Evolutionary conservation across 2,888 invertebrate species (phyloP).

Genomic region (Campopleginae sp.): DNA sequence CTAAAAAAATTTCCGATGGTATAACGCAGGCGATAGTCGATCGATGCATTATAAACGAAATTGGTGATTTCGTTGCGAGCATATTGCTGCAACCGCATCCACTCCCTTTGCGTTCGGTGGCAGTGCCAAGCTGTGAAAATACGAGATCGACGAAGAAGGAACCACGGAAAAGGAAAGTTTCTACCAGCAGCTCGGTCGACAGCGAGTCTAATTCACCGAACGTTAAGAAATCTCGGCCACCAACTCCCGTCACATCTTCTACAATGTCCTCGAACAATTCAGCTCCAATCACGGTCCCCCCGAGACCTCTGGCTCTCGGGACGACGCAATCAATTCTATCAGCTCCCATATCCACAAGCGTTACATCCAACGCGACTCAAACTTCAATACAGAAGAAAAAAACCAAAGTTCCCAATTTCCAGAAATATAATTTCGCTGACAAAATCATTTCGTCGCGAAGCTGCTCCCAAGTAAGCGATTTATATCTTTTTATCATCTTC

Average conservation of each 20-base stretch:
- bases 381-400: slow-evolving; percentile 74
- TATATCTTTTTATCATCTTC: background rate
- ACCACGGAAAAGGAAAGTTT: slow-evolving; percentile 85
- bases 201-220: slow-evolving; percentile 85
- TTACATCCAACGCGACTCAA: slow-evolving; percentile 64
- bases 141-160: slow-evolving; percentile 77
- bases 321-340: slow-evolving; percentile 19
- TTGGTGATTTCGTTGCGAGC: slow-evolving; percentile 88
- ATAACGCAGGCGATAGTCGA: slow-evolving; percentile 93
- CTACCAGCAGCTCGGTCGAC: slow-evolving; percentile 84
- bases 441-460: slow-evolving; percentile 75
- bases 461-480: slow-evolving; percentile 73
- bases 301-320: slow-evolving; percentile 26
- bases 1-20: slow-evolving; percentile 89
- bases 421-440: slow-evolving; percentile 76
- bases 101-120: slow-evolving; percentile 84
- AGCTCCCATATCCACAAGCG: background rate
- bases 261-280: slow-evolving; percentile 40
- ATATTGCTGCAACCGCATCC: slow-evolving; percentile 87
- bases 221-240: slow-evolving; percentile 82
- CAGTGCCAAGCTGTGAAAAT: slow-evolving; percentile 72
- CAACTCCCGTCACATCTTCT: slow-evolving; percentile 75
- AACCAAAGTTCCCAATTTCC: slow-evolving; percentile 72
- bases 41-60: slow-evolving; percentile 89
- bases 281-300: slow-evolving; percentile 38